These are phyloP conservation scores for Thalassarche chlororhynchos DNA, from an alignment of 2,113 vertebrate genomes.

Conservation along the genomic window DNA sequence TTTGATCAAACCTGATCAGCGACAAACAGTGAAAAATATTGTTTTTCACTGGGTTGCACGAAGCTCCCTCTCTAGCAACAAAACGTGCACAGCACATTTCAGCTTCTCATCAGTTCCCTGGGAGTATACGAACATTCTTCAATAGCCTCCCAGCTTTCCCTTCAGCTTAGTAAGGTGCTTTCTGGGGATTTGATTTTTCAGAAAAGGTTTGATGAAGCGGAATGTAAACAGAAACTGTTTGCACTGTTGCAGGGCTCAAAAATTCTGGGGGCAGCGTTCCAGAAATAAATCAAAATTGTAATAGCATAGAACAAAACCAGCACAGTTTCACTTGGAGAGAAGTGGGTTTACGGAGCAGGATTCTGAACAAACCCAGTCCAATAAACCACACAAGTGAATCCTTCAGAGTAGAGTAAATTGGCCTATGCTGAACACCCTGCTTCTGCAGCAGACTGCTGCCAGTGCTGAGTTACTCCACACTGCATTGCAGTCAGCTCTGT, in stretches of 20 bases:
- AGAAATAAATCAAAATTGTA: background rate
- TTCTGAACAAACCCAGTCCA: background rate
- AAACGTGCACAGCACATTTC: background rate
- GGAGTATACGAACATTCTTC: background rate
- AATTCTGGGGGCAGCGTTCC: background rate
- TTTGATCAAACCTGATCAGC: background rate
- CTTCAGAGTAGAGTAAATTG: background rate
- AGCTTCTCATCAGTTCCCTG: background rate
- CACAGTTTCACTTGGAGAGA: background rate
- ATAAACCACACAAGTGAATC: background rate
- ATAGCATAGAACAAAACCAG: background rate
- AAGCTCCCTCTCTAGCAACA: background rate
- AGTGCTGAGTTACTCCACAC: background rate
- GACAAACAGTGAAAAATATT: background rate
- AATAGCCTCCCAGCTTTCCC: background rate
- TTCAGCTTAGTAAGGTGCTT: background rate
- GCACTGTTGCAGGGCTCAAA: background rate
- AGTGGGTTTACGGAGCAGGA: background rate
- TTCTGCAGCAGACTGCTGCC: background rate
- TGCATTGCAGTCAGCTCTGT: background rate
- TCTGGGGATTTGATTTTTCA: background rate
- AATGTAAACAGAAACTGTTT: background rate
- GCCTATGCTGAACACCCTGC: accelerated
- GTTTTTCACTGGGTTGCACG: background rate
- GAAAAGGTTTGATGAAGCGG: background rate